These are phyloP conservation scores for Sinocyclocheilus rhinocerous DNA, from an alignment of 2,113 vertebrate genomes.

Conservation along the genomic window DNA sequence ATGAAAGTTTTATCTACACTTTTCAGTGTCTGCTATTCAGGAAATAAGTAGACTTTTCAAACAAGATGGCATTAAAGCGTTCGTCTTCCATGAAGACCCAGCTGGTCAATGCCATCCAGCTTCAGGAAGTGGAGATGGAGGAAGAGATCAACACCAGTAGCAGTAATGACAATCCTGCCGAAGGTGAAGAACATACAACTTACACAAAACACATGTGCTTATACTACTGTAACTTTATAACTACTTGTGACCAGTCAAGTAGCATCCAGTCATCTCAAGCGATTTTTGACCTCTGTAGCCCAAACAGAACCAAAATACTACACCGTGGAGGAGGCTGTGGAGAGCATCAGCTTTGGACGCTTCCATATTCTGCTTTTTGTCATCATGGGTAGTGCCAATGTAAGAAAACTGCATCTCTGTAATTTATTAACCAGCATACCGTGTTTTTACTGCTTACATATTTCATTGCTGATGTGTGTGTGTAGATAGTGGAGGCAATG, in stretches of 20 bases:
- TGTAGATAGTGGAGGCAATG: conserved; percentile 91
- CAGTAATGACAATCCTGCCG: background rate
- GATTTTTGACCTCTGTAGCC: background rate
- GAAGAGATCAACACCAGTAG: conserved; percentile 10
- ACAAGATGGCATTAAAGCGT: conserved; percentile 17
- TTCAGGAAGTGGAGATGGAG: conserved; percentile 71
- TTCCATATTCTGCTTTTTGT: conserved; percentile 90
- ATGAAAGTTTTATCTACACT: background rate
- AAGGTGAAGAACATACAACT: background rate
- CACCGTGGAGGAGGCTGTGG: conserved; percentile 90
- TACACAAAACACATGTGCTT: background rate
- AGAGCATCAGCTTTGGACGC: conserved; percentile 88
- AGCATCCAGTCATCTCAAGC: background rate
- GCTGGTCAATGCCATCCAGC: conserved; percentile 74
- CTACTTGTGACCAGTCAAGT: too few species aligned
- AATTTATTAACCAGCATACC: background rate
- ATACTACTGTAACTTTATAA: too few species aligned
- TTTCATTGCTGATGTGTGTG: background rate
- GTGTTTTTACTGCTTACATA: background rate
- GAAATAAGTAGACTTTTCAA: background rate
- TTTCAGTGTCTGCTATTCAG: background rate
- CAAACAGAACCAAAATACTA: conserved; percentile 77
- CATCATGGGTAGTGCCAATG: conserved; percentile 91
- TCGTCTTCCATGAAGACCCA: conserved; percentile 63
- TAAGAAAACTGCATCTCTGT: conserved; percentile 65